Evolutionary conservation across 2,888 invertebrate species (phyloP).

Genomic region (Oligia strigilis): DNA sequence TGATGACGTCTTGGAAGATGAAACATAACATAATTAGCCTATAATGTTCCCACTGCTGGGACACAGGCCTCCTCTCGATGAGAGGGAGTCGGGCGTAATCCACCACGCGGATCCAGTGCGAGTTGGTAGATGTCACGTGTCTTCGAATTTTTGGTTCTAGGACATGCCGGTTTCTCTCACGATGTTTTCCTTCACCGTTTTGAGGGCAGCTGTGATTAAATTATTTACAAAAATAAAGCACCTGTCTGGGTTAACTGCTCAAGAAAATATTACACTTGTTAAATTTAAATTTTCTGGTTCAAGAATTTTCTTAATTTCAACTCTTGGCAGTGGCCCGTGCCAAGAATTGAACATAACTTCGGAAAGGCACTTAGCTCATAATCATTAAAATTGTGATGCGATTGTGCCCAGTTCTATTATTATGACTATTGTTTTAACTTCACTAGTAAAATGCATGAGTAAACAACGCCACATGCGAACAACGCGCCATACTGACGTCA

Average conservation of each 20-base stretch:
- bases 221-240: too few relatives aligned
- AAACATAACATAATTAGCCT: not conserved
- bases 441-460: not conserved
- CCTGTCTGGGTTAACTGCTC: too few relatives aligned
- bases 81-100: not conserved
- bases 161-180: not conserved
- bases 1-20: not conserved
- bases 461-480: too few relatives aligned
- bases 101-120: not conserved
- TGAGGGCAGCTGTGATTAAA: too few relatives aligned
- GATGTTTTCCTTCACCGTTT: not conserved
- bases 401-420: not conserved
- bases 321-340: constrained; percentile 43
- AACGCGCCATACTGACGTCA: too few relatives aligned
- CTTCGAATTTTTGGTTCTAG: not conserved
- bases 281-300: constrained; percentile 13
- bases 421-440: not conserved
- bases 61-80: not conserved
- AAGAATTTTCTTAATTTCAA: constrained; percentile 21
- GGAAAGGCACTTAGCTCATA: constrained; percentile 12
- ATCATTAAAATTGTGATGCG: constrained; percentile 4
- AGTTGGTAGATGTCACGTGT: not conserved
- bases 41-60: not conserved
- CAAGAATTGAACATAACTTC: constrained; percentile 18
- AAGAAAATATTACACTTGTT: not conserved